Conservation (phyloP, 2,888 invertebrate genomes). For the Drosophila kambysellisi region DNA sequence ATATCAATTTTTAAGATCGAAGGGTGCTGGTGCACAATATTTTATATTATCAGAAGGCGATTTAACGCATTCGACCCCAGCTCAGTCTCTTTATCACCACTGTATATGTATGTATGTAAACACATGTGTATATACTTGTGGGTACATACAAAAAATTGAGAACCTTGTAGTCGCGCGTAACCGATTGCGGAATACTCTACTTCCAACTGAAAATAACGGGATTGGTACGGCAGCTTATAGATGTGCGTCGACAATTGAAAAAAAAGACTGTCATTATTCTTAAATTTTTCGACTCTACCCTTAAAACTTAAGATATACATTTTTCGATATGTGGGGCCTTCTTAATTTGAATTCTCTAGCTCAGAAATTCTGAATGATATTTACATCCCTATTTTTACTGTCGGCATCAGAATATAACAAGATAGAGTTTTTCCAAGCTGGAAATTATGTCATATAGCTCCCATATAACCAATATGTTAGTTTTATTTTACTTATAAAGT, state of each 20-base stretch:
- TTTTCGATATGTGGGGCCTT: not conserved
- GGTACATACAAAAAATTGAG: not conserved
- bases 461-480: not conserved
- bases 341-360: not conserved
- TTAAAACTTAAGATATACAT: not conserved
- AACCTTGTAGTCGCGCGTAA: not conserved
- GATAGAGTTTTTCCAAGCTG: not conserved
- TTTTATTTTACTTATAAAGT: not conserved
- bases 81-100: conserved; percentile 21
- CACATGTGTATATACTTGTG: not conserved
- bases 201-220: not conserved
- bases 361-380: not conserved
- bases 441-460: not conserved
- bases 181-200: not conserved
- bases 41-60: conserved; percentile 43
- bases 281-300: not conserved
- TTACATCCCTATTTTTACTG: not conserved
- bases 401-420: not conserved
- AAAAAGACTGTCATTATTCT: not conserved
- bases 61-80: conserved; percentile 35
- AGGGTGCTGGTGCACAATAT: conserved; percentile 24
- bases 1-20: conserved; percentile 26
- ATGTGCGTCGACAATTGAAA: not conserved
- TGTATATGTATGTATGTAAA: not conserved
- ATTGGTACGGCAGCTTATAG: not conserved